phyloP scores from a whole-genome alignment of 2,797 vertebrate genomes.

The Oophaga sylvatica region DNA sequence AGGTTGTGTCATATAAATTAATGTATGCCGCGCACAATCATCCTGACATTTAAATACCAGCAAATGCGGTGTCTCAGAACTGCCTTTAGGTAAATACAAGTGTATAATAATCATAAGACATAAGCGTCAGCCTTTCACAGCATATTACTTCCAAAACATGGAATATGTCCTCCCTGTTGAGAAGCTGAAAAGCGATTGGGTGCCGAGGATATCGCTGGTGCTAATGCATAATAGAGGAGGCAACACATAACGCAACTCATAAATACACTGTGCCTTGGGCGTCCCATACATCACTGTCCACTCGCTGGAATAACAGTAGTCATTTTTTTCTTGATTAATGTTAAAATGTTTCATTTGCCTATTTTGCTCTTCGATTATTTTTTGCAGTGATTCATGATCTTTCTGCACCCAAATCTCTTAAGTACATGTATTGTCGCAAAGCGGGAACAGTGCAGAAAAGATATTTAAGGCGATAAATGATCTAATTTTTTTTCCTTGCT shows the following conservation, averaged over 20 bases:
- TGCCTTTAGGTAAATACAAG: slow-evolving; percentile 56
- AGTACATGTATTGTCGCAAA: slow-evolving; percentile 2
- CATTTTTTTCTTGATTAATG: slow-evolving; percentile 54
- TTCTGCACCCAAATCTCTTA: slow-evolving; percentile 33
- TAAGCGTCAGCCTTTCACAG: slow-evolving; percentile 51
- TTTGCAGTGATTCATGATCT: slow-evolving; percentile 50
- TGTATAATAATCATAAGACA: slow-evolving; percentile 54
- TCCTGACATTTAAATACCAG: slow-evolving; percentile 54
- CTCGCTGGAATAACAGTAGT: slow-evolving; percentile 50
- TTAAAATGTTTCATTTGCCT: slow-evolving; percentile 58
- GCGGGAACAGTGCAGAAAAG: background rate
- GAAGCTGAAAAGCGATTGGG: slow-evolving; percentile 44
- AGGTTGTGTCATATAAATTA: slow-evolving; percentile 44
- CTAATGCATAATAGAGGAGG: slow-evolving; percentile 56
- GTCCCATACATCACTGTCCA: slow-evolving; percentile 59
- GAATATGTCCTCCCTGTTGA: slow-evolving; percentile 52
- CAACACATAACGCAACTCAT: slow-evolving; percentile 56
- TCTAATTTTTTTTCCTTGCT: background rate
- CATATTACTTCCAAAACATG: slow-evolving; percentile 57
- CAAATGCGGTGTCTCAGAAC: slow-evolving; percentile 44
- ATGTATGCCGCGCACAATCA: slow-evolving; percentile 23
- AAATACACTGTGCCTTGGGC: slow-evolving; percentile 57
- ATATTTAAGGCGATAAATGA: slow-evolving; percentile 13
- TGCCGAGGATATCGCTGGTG: slow-evolving; percentile 40
- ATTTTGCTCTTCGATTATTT: slow-evolving; percentile 50